phyloP scores from a whole-genome alignment of 1,140 invertebrate genomes.

The Holotrichia oblita region DNA sequence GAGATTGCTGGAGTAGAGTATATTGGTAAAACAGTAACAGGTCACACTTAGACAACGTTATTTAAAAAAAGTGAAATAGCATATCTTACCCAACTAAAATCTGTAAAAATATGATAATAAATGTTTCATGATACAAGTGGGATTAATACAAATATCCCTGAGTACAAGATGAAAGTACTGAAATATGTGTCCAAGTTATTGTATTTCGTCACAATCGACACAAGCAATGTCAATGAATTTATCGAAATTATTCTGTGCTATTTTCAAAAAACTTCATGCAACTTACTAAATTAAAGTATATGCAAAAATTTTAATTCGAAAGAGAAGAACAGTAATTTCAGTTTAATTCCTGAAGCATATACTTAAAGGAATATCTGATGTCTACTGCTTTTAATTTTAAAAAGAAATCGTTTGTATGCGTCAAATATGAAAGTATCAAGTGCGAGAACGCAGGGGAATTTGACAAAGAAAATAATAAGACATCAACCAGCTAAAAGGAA shows the following conservation, averaged over 20 bases:
- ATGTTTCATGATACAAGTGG: not conserved
- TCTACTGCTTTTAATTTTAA: no score
- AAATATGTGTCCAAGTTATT: not conserved
- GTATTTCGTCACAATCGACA: not conserved
- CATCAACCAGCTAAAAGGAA: not conserved
- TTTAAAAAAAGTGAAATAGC: no score
- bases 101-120: not conserved
- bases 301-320: not conserved
- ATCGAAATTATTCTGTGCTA: not conserved
- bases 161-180: not conserved
- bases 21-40: no score
- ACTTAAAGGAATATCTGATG: no score
- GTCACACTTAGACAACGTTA: no score
- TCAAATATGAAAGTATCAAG: constrained; percentile 21
- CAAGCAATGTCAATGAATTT: not conserved
- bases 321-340: no score
- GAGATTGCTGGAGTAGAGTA: no score
- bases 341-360: no score
- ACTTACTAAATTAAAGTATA: no score
- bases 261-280: no score
- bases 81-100: no score
- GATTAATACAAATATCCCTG: no score
- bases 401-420: not conserved
- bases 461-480: not conserved
- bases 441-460: not conserved